Evolutionary conservation across 2,888 invertebrate species (phyloP).

Genomic region (Odontocolon sp.): DNA sequence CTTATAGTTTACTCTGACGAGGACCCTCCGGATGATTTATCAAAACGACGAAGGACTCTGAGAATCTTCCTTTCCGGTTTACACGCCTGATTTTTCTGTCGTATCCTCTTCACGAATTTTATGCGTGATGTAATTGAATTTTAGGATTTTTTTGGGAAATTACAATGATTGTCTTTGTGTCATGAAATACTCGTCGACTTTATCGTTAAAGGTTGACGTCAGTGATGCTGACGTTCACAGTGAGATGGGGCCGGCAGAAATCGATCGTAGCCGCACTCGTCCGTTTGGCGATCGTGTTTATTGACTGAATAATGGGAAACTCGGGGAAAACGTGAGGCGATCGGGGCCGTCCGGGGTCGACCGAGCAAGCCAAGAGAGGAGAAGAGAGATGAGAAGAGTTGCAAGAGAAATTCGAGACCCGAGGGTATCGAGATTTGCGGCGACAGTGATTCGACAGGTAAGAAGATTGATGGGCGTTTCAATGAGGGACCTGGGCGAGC

Average conservation of each 20-base stretch:
- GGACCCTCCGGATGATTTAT: constrained; percentile 31
- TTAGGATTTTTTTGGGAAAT: constrained; percentile 4
- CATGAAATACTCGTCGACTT: neutral
- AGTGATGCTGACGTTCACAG: neutral
- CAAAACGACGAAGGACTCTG: constrained; percentile 14
- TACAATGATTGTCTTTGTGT: neutral
- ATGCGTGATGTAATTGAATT: constrained; percentile 5
- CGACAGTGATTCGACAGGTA: constrained; percentile 61
- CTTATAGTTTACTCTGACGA: constrained; percentile 1
- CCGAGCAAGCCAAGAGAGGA: constrained; percentile 9
- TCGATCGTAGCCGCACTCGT: constrained; percentile 22
- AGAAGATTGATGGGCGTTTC: constrained; percentile 59
- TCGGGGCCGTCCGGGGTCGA: too few species aligned
- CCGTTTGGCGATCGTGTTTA: constrained; percentile 41
- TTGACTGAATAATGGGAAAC: constrained; percentile 56
- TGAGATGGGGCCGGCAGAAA: constrained; percentile 5
- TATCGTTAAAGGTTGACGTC: neutral
- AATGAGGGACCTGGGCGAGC: constrained; percentile 34
- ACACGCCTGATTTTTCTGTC: constrained; percentile 2
- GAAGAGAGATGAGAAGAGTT: constrained; percentile 11
- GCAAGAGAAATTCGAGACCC: constrained; percentile 46
- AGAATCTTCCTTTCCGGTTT: constrained; percentile 25
- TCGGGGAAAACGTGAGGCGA: constrained; percentile 37
- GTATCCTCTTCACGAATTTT: constrained; percentile 5
- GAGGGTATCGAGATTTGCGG: constrained; percentile 57